Conservation (phyloP, 2,113 vertebrate genomes). For the Crotophaga sulcirostris region DNA sequence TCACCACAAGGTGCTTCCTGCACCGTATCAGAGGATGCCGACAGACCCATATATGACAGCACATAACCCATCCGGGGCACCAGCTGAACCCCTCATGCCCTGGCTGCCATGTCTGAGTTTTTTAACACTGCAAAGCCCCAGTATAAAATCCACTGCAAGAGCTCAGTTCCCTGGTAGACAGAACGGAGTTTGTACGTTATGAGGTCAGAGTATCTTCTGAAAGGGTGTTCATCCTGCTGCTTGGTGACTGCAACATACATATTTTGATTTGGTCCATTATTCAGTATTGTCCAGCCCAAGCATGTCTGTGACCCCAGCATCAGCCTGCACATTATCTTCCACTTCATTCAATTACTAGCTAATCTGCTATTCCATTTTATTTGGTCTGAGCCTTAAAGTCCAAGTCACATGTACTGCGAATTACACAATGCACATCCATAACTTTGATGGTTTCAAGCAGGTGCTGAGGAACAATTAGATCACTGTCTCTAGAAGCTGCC, state of each 20-base stretch:
- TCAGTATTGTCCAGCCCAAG: background rate
- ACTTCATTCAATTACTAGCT: background rate
- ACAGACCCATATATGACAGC: background rate
- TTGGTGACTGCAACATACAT: background rate
- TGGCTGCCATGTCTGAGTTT: background rate
- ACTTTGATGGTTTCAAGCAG: background rate
- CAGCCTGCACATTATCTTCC: background rate
- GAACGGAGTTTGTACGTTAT: fast-evolving
- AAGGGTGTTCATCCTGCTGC: background rate
- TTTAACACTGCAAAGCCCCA: background rate
- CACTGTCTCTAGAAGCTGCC: background rate
- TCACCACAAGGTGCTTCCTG: background rate
- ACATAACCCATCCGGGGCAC: background rate
- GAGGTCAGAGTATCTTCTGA: background rate
- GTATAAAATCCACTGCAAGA: background rate
- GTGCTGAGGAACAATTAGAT: slow-evolving; percentile 49
- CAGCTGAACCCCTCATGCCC: background rate
- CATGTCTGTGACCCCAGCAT: background rate
- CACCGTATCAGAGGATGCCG: background rate
- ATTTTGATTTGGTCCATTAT: background rate
- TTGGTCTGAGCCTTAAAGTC: background rate
- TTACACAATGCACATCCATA: background rate
- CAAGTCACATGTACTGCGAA: background rate
- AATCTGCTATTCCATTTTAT: slow-evolving; percentile 25
- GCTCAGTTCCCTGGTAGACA: background rate